phyloP scores from a whole-genome alignment of 1,140 invertebrate genomes.

The Aphelinus certus region DNA sequence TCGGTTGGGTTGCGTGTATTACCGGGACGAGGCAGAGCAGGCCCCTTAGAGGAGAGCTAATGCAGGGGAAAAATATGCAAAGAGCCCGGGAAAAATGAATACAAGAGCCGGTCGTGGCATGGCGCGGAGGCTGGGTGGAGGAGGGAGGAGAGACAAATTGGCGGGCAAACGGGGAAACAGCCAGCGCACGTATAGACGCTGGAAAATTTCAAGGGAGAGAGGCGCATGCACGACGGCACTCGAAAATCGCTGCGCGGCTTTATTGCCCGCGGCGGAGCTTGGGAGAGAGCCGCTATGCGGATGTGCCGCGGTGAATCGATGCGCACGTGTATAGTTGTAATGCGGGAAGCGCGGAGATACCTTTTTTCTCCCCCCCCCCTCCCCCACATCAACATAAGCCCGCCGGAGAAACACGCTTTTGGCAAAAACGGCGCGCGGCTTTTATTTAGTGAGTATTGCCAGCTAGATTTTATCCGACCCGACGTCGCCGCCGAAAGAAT shows the following conservation, averaged over 20 bases:
- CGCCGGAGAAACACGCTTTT: too few species aligned
- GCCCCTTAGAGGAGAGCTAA: conserved; percentile 39
- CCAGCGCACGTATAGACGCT: neutral
- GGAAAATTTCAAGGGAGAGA: neutral
- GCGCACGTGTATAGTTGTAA: too few species aligned
- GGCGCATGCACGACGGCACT: neutral
- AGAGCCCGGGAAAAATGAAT: neutral
- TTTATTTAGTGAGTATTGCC: too few species aligned
- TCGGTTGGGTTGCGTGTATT: neutral
- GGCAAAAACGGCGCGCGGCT: too few species aligned
- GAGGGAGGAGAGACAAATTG: neutral
- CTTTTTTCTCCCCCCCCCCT: too few species aligned
- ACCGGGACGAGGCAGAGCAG: neutral
- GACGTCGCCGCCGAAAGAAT: too few species aligned
- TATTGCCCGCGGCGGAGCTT: neutral
- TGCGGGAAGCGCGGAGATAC: too few species aligned
- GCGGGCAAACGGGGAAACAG: neutral
- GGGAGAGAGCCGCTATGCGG: too few species aligned
- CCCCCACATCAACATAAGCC: too few species aligned
- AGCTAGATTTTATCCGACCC: too few species aligned
- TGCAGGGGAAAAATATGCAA: conserved; percentile 5
- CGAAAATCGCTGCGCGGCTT: conserved; percentile 5
- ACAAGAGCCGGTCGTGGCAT: too few species aligned
- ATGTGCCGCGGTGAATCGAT: too few species aligned
- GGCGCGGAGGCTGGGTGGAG: neutral